Base-by-base conservation (phyloP, 2,113 vertebrate genomes). In the Osmerus eperlanus region DNA sequence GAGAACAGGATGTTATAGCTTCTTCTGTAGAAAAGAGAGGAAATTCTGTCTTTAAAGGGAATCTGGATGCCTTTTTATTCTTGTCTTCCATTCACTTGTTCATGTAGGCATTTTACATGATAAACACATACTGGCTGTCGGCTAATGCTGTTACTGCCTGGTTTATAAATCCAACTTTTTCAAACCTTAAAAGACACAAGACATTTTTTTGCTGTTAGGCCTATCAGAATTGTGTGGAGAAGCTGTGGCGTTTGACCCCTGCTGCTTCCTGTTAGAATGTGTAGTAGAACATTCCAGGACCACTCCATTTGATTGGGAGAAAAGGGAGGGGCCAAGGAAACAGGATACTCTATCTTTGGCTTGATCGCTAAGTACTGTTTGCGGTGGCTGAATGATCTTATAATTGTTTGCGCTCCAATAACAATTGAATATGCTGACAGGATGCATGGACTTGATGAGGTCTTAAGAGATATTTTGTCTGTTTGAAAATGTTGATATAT, bases 1-100 rank as follows among this genome's bases (percentile, higher is more conserved):
- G 65, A 71, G 59, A 60, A 82, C 76, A 85, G 82, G 81, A 83
- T 83, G 76, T 68, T 68, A 72, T 12, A 59, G 68, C 71, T 74
- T 67, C 61, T 59, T 67, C 61, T 63, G 41, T 67, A 53, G 68
- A n/a, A 29, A 41, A 51, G 19, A 77, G 72, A 78, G 58, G 67
- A 68, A 59, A 70, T 54, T 51, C 41, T 47, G 41, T 47, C 9
- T 47, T 47, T 47, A 47, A 47, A 47, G 9, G 41, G 5, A 47
- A 47, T 11, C 41, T 47, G 41, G 41, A 47, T 47, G 41, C 41
- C 41, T 47, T 11, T 47, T 47, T 47, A 9, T 47, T 47, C 41
- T 47, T 11, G 41, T 47, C 9, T 47, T 47, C 41, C 41, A 47
- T 7, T 47, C 9, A 11, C 41, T 47, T 12, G 41, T 9, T 47